Evolutionary conservation across 2,113 vertebrate genomes (phyloP).

Genomic region (Ceratotherium simum): DNA sequence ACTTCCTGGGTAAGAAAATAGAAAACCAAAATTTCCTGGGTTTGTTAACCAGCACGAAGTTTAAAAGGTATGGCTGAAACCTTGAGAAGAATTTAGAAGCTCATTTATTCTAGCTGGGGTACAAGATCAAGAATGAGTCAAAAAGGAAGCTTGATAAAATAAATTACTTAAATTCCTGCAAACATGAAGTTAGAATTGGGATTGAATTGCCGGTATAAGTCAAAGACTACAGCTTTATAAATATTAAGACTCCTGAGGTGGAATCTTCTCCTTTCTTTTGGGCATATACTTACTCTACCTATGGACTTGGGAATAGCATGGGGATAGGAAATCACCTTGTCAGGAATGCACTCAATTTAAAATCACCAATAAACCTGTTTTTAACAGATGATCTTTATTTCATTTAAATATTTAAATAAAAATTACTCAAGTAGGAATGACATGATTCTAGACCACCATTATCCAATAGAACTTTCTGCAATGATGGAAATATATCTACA

Average conservation of each 20-base stretch:
- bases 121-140: background rate
- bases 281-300: background rate
- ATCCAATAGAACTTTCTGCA: slow-evolving; percentile 17
- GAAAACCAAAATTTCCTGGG: background rate
- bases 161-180: slow-evolving; percentile 37
- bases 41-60: background rate
- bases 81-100: slow-evolving; percentile 10
- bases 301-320: background rate
- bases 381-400: slow-evolving; percentile 10
- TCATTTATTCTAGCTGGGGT: slow-evolving; percentile 1
- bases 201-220: background rate
- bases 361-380: background rate
- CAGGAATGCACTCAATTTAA: background rate
- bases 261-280: background rate
- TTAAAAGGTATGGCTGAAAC: background rate
- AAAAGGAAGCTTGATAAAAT: background rate
- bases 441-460: background rate
- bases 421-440: slow-evolving; percentile 8
- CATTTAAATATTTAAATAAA: slow-evolving; percentile 45
- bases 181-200: background rate
- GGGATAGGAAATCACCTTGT: background rate
- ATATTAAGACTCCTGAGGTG: background rate
- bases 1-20: background rate
- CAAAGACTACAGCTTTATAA: background rate
- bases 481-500: background rate